phyloP scores from a whole-genome alignment of 2,888 invertebrate species.

The Lepidochitona cinerea region DNA sequence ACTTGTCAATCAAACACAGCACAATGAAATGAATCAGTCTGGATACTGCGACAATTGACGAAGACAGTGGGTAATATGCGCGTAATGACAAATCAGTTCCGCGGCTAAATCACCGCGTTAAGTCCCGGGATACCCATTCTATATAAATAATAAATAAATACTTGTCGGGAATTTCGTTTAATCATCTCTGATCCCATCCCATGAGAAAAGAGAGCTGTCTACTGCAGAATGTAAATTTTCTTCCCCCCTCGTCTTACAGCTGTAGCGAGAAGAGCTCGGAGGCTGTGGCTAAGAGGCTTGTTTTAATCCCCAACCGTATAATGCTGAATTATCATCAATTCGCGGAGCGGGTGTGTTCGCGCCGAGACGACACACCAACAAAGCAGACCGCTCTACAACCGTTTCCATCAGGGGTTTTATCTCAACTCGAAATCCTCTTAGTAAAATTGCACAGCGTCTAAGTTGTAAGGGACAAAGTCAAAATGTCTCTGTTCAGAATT shows the following conservation, averaged over 20 bases:
- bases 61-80: too few species aligned
- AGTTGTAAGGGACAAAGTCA: neutral
- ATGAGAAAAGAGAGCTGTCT: neutral
- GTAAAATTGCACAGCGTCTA: neutral
- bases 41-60: too few species aligned
- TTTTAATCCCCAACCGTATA: neutral
- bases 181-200: slow-evolving; percentile 1
- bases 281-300: neutral
- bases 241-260: neutral
- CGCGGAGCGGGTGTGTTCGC: neutral
- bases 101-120: neutral
- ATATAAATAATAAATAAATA: slow-evolving; percentile 6
- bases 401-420: neutral
- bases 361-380: neutral
- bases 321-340: neutral
- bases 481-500: too few species aligned
- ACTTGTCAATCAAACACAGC: too few species aligned
- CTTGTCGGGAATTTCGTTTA: neutral
- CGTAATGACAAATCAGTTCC: too few species aligned
- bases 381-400: neutral
- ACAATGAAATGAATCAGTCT: too few species aligned
- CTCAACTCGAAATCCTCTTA: neutral
- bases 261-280: neutral
- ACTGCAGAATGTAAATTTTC: neutral
- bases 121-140: neutral